Base-by-base conservation (phyloP, 1,140 invertebrate genomes). In the Metopolophium dirhodum region DNA sequence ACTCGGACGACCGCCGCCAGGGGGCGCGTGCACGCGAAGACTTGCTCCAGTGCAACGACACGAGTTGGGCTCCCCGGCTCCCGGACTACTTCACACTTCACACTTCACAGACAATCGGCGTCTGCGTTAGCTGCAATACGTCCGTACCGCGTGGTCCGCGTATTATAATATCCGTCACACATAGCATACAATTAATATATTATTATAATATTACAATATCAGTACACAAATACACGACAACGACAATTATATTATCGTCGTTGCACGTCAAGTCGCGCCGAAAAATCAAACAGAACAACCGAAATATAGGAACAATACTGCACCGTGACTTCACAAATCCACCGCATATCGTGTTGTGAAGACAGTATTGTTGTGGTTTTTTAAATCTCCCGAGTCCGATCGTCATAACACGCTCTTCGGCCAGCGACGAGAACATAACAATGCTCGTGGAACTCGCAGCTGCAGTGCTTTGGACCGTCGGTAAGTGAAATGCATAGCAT, bases 91-190 rank as follows among this genome's bases (percentile, higher is more conserved):
- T 37, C 77, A 77, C 61, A 37, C 77, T 37, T 37, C 77, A 77
- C 61, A 35, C 61, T 77, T 77, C 7, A 61, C 82, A 93, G 91
- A 93, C 91, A 30, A 93, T 83, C 82, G 91, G 82, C 49, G 91
- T 85, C 91, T 45, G 91, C 49, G 82, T 35, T 51, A 85, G 91
- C 35, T 37, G 91, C 26, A 18, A 37, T n/a, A 85, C 82, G 91
- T 85, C 11, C 2, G n/a, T 9, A 14, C 35, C 51, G 77, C 37
- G 14, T 30, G n/a, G 41, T 90, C 57, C 57, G 61, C 23, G 22
- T 20, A 26, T 14, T 45, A 23, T 4, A 22, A 7, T 61, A 41
- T 61, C 7, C 35, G 37, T 41, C 23, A 26, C 23, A 47, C 23
- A 23, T 18, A 30, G 18, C 6, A 77, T 14, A n/a, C 61, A 18